A percentile compares a stretch with the other conserved stretches of the same genome.
These are phyloP conservation scores for Ptychochromis oligacanthus DNA, from an alignment of 2,113 vertebrate species.

Conservation along the genomic window DNA sequence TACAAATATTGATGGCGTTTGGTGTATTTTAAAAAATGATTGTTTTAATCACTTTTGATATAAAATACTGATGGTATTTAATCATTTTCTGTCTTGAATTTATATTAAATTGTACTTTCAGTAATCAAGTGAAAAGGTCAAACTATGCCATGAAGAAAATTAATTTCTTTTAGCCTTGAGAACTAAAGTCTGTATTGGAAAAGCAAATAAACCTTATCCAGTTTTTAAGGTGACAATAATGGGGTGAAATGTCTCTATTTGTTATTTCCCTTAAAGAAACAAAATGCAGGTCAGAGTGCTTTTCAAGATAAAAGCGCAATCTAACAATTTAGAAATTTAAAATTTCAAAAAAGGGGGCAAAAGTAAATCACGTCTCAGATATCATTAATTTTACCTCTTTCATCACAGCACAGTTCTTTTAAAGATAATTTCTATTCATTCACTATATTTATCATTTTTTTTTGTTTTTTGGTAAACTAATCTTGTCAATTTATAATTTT, in stretches of 20 bases:
- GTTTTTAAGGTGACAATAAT: neutral
- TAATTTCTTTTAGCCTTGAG: neutral
- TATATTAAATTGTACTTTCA: neutral
- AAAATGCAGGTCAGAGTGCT: neutral
- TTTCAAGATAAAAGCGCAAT: neutral
- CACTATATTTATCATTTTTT: neutral
- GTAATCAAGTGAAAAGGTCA: neutral
- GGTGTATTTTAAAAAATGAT: neutral
- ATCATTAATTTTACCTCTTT: neutral
- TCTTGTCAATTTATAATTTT: slow-evolving; percentile 32
- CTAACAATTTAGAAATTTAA: neutral
- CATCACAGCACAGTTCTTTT: neutral
- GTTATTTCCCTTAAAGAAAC: neutral
- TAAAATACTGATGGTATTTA: neutral
- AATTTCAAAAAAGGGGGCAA: neutral
- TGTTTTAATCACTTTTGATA: neutral
- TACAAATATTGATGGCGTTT: neutral
- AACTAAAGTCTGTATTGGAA: neutral
- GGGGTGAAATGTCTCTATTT: neutral
- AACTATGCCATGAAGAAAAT: neutral
- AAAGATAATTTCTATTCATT: neutral
- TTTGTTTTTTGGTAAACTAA: neutral
- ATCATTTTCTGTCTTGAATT: neutral
- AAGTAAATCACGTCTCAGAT: neutral
- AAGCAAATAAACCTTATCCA: neutral